Evolutionary conservation across 2,888 invertebrate genomes (phyloP), one percentile per base, ranked within the genome.

Genomic region (Cheiracanthium punctorium): DNA sequence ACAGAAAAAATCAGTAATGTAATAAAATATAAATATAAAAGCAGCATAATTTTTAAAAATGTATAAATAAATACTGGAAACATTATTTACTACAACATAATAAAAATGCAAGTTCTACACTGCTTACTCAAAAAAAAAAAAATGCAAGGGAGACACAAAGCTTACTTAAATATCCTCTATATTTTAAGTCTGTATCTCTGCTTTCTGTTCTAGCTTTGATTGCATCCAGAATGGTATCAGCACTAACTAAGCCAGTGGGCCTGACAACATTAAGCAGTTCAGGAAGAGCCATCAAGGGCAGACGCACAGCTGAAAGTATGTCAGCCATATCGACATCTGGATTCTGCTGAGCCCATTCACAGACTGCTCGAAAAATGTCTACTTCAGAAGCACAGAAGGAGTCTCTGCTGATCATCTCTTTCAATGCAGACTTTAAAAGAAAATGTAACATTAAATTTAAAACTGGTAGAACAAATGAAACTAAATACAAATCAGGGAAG

Each of bases 321-420:
- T 90, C 90, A 10, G 69, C 65, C 29, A 90, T 89, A 76, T 92
- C 94, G 90, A 93, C 93, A 88, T 94, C 93, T 85, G 94, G 93
- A 93, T 98, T 97, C 33, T 94, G 94, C 89, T 94, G 94, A 90
- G 96, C 95, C 98, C 98, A 99, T 82, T 93, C 94, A 91, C 95
- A 94, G 0, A 98, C 96, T 0, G 97, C 96, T 90, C 94, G 94
- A 93, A 99, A 99, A 89, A 99, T 98, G 90, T 98, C 96, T 52
- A 97, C 96, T 92, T 99, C 99, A 0, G 96, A 95, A 0, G 97
- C 98, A 93, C 96, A 99, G 93, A 99, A 99, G 8, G 98, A 98
- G 92, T 99, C 97, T 73, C 98, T 93, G 74, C 95, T 94, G 41
- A 99, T 93, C 10, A 99, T 93, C 91, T 97, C 96, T 90, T 95